Percentiles rank a stretch among this genome's conserved stretches.
phyloP scores from a whole-genome alignment of 2,888 invertebrate species.

The Lutraria lutraria region DNA sequence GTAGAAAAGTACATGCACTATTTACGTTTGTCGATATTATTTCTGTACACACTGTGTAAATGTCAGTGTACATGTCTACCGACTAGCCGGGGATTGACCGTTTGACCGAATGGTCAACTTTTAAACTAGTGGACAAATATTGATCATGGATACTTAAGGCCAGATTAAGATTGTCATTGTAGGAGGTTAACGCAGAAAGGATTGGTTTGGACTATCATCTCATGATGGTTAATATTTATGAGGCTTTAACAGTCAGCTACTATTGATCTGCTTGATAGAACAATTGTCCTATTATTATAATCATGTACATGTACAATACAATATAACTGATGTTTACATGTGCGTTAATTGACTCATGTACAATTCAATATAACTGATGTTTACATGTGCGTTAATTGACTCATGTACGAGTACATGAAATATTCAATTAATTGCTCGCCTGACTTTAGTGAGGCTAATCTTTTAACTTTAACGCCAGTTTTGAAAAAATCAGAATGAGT shows the following conservation, averaged over 20 bases:
- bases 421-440: no score
- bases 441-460: no score
- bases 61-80: conserved; percentile 27
- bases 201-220: conserved; percentile 4
- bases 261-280: neutral
- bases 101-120: conserved; percentile 53
- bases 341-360: no score
- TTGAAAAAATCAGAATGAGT: no score
- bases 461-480: no score
- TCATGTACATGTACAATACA: no score
- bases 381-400: no score
- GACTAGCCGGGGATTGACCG: conserved; percentile 43
- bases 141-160: conserved; percentile 40
- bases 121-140: conserved; percentile 56
- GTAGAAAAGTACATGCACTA: neutral
- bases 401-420: no score
- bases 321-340: no score
- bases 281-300: neutral
- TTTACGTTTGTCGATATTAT: conserved; percentile 22
- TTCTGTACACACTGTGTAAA: conserved; percentile 24
- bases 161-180: conserved; percentile 15
- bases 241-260: neutral
- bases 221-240: neutral
- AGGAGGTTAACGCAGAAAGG: conserved; percentile 4
- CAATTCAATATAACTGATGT: no score